Percentiles rank a stretch among this genome's conserved stretches.
Evolutionary conservation across 2,888 invertebrate genomes (phyloP).

Genomic region (Oscheius sp.): DNA sequence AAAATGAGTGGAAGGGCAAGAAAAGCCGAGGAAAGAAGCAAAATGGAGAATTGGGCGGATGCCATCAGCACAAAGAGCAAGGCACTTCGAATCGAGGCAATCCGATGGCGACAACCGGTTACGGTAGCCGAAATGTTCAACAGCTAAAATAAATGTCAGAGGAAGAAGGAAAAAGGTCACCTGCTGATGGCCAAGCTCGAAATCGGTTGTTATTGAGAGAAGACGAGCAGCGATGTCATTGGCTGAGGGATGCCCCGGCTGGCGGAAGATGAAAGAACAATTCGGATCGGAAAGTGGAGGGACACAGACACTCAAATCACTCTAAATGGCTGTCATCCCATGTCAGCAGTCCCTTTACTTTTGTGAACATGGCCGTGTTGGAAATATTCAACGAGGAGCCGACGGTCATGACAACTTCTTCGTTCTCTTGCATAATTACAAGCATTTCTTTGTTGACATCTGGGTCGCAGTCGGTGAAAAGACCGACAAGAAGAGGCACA

Average conservation of each 20-base stretch:
- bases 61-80: conserved; percentile 41
- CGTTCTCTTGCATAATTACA: conserved; percentile 92
- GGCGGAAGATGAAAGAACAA: conserved; percentile 1
- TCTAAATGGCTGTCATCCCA: conserved; percentile 1
- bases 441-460: conserved; percentile 89
- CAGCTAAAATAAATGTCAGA: conserved; percentile 34
- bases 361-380: conserved; percentile 91
- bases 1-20: conserved; percentile 50
- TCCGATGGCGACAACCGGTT: conserved; percentile 46
- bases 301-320: conserved; percentile 46
- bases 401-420: conserved; percentile 88
- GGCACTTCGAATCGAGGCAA: conserved; percentile 34
- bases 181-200: conserved; percentile 44
- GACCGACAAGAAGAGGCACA: conserved; percentile 93
- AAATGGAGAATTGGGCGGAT: conserved; percentile 35
- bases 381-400: conserved; percentile 90
- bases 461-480: conserved; percentile 97
- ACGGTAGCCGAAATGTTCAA: conserved; percentile 47
- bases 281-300: conserved; percentile 40
- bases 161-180: conserved; percentile 1
- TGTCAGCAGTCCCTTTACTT: conserved; percentile 74
- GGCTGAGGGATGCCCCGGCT: background rate
- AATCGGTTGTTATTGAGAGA: conserved; percentile 48
- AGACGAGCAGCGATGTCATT: conserved; percentile 45
- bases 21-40: conserved; percentile 40